phyloP scores from a whole-genome alignment of 2,888 invertebrate genomes.

The Trissolcus japonicus region DNA sequence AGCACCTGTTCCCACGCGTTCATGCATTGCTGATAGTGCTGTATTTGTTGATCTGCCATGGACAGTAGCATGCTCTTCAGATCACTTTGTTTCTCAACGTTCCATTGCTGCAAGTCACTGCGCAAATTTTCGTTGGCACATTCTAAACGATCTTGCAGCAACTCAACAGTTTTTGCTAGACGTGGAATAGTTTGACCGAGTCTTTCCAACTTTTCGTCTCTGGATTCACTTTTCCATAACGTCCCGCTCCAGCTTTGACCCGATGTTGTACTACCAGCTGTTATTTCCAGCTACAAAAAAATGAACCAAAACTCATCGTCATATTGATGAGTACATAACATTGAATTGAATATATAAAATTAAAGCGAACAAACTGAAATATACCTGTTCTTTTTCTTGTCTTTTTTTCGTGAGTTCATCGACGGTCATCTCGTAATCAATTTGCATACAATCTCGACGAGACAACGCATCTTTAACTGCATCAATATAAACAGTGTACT shows the following conservation, averaged over 20 bases:
- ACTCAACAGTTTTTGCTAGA: slow-evolving; percentile 77
- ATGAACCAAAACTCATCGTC: too few species aligned
- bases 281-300: slow-evolving; percentile 61
- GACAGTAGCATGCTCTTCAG: slow-evolving; percentile 80
- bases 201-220: slow-evolving; percentile 78
- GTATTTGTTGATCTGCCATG: slow-evolving; percentile 82
- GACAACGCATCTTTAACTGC: slow-evolving; percentile 82
- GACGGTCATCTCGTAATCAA: slow-evolving; percentile 80
- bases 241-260: slow-evolving; percentile 75
- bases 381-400: slow-evolving; percentile 81
- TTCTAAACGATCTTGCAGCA: slow-evolving; percentile 81
- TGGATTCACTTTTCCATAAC: slow-evolving; percentile 80
- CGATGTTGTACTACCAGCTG: slow-evolving; percentile 61
- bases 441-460: slow-evolving; percentile 81
- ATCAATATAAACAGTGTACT: slow-evolving; percentile 82
- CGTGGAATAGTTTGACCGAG: slow-evolving; percentile 77
- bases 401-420: slow-evolving; percentile 81
- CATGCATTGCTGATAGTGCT: slow-evolving; percentile 80
- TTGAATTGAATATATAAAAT: background rate
- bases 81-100: slow-evolving; percentile 81
- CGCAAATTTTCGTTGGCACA: slow-evolving; percentile 83
- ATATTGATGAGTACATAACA: background rate
- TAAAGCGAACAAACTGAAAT: background rate
- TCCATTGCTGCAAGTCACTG: slow-evolving; percentile 83
- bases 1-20: slow-evolving; percentile 79